phyloP scores from a whole-genome alignment of 2,797 vertebrate genomes.

The Karalla daura region DNA sequence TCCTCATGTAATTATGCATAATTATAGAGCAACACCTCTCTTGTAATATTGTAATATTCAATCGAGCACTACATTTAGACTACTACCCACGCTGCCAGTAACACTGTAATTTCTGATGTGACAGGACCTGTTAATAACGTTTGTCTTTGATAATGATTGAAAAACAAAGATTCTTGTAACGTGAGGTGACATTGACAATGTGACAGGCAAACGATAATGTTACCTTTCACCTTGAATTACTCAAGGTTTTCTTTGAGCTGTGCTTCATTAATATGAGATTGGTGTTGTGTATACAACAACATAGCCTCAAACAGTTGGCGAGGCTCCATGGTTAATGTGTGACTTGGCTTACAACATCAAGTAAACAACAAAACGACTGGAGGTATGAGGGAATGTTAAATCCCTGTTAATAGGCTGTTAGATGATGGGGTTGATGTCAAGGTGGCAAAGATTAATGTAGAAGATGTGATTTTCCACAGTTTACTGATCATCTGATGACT shows the following conservation, averaged over 20 bases:
- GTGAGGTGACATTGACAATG: neutral
- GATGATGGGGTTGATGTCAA: conserved; percentile 21
- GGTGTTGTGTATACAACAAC: conserved; percentile 17
- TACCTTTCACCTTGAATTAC: neutral
- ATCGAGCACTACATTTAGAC: too few species aligned
- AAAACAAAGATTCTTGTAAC: neutral
- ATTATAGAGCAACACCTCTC: too few species aligned
- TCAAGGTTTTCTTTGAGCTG: neutral
- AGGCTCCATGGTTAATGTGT: conserved; percentile 29
- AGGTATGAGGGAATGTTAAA: conserved; percentile 15
- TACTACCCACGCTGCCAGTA: too few species aligned
- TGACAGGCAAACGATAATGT: neutral
- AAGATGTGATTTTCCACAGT: conserved; percentile 34
- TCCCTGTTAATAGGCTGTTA: conserved; percentile 7
- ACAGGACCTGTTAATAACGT: neutral
- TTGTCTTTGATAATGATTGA: neutral
- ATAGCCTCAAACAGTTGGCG: conserved; percentile 33
- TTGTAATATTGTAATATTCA: too few species aligned
- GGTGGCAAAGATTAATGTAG: conserved; percentile 29
- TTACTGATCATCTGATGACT: conserved; percentile 35
- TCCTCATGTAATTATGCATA: too few species aligned
- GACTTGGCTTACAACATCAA: conserved; percentile 31
- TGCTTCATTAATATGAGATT: conserved; percentile 9
- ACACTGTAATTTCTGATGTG: neutral
- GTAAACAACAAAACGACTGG: conserved; percentile 36